Evolutionary conservation across 1,140 invertebrate species (phyloP).

Genomic region (Aporrectodea caliginosa): DNA sequence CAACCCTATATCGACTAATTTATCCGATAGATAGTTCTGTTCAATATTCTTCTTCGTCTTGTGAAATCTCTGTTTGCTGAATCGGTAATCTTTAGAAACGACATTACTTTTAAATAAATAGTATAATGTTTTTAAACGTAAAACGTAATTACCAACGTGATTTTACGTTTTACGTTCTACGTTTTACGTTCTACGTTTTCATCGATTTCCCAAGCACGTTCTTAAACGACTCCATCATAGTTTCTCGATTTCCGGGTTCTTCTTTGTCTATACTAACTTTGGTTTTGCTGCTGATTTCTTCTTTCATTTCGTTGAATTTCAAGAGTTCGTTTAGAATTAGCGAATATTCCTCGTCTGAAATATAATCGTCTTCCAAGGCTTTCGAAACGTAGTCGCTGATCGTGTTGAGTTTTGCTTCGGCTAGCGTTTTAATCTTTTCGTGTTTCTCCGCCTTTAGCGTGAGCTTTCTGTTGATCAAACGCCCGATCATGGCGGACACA

Average conservation of each 20-base stretch:
- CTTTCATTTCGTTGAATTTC: background rate
- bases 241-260: background rate
- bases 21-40: background rate
- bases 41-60: background rate
- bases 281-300: background rate
- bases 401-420: background rate
- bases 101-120: background rate
- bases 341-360: background rate
- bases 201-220: background rate
- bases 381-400: background rate
- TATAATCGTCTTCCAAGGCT: background rate
- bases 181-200: background rate
- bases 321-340: background rate
- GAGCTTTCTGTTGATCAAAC: background rate
- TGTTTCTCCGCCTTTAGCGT: background rate
- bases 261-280: background rate
- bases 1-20: background rate
- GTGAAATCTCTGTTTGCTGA: background rate
- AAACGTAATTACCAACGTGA: background rate
- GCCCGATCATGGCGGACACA: background rate
- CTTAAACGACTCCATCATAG: background rate
- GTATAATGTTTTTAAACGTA: background rate
- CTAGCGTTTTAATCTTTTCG: background rate
- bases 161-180: background rate
- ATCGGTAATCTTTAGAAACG: background rate